These are phyloP conservation scores for Tetragnatha montana DNA, from an alignment of 2,888 invertebrate genomes.

Conservation along the genomic window DNA sequence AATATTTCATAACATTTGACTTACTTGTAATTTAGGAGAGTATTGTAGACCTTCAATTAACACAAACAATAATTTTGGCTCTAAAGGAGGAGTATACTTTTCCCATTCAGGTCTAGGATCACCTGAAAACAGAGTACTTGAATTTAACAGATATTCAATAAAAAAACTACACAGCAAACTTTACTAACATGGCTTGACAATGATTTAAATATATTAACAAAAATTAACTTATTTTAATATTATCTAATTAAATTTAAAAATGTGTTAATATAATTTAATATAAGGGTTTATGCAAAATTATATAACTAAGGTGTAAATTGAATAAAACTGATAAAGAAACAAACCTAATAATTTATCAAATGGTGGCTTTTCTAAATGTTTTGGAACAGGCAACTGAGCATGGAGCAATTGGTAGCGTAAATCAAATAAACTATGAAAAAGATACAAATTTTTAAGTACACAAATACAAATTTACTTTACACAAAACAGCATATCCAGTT, in stretches of 20 bases:
- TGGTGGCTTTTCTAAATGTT: slow-evolving; percentile 50
- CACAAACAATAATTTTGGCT: slow-evolving; percentile 64
- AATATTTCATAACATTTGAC: neutral
- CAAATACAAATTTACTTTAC: neutral
- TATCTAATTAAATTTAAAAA: too few species aligned
- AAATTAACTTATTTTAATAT: too few species aligned
- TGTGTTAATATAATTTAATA: too few species aligned
- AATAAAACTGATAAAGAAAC: neutral
- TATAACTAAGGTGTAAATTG: too few species aligned
- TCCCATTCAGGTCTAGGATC: slow-evolving; percentile 53
- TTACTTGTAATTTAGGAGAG: slow-evolving; percentile 69
- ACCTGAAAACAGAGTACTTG: slow-evolving; percentile 7
- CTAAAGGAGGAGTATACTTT: slow-evolving; percentile 56
- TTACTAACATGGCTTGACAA: too few species aligned
- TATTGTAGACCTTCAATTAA: slow-evolving; percentile 57
- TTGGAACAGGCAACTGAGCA: slow-evolving; percentile 59
- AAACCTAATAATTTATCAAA: slow-evolving; percentile 55
- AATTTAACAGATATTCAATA: neutral
- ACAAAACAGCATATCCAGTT: neutral
- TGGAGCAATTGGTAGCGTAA: slow-evolving; percentile 61
- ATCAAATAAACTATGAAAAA: slow-evolving; percentile 64
- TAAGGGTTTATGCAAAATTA: too few species aligned
- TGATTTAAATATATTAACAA: too few species aligned
- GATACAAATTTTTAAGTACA: neutral
- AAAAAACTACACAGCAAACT: neutral